These are phyloP conservation scores for Bursaphelenchus okinawaensis DNA, from an alignment of 2,888 invertebrate species.

Conservation along the genomic window DNA sequence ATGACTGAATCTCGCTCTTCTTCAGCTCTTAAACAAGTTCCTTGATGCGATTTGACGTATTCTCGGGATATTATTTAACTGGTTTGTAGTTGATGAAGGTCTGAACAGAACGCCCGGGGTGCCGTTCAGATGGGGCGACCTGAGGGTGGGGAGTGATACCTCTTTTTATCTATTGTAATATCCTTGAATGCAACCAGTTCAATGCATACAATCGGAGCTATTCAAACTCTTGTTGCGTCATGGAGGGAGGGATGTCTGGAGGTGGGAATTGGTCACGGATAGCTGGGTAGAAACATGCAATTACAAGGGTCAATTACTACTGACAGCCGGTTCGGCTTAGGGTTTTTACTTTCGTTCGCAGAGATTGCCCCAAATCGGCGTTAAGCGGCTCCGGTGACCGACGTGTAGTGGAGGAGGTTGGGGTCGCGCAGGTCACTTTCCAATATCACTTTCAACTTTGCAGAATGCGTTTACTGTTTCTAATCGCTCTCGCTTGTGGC, in stretches of 20 bases:
- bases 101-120: neutral
- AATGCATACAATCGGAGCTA: neutral
- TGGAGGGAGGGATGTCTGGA: neutral
- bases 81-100: neutral
- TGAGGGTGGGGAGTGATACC: neutral
- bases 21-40: neutral
- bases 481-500: neutral
- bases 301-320: neutral
- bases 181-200: neutral
- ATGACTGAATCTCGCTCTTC: neutral
- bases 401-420: neutral
- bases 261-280: neutral
- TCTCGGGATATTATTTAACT: neutral
- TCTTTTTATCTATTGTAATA: neutral
- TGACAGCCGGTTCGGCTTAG: neutral
- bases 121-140: neutral
- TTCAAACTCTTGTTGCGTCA: neutral
- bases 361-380: neutral
- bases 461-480: neutral
- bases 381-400: neutral
- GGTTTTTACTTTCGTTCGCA: neutral
- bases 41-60: neutral
- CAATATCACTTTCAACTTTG: too few relatives aligned
- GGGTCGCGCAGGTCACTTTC: neutral
- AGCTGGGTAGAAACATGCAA: too few relatives aligned